Percentiles rank a stretch among this genome's conserved stretches.
Conservation (phyloP, 1,140 invertebrate genomes). For the Drosophila gunungcola region DNA sequence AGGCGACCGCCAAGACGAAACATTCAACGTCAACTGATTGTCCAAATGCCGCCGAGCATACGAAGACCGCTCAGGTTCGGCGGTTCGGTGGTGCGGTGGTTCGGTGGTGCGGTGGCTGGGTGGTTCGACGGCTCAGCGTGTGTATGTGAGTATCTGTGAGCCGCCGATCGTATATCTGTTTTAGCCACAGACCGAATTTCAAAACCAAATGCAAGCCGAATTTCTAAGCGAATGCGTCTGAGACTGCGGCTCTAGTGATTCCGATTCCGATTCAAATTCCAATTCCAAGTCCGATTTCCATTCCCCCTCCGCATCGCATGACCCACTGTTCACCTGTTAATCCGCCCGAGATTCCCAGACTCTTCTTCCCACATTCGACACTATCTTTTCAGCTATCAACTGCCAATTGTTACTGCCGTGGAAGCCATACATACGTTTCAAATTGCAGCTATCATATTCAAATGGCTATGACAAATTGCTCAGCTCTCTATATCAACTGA, state of each 20-base stretch:
- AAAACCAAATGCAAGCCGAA: constrained; percentile 76
- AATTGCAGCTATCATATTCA: neutral
- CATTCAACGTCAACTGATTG: constrained; percentile 83
- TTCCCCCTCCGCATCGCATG: neutral
- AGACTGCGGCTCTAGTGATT: neutral
- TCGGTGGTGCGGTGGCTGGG: constrained; percentile 2
- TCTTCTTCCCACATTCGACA: constrained; percentile 9
- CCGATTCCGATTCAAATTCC: constrained; percentile 8
- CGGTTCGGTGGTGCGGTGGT: constrained; percentile 13
- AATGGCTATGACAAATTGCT: constrained; percentile 2
- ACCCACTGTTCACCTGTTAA: neutral
- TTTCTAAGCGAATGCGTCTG: constrained; percentile 37
- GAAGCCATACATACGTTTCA: neutral
- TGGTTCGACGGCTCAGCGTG: constrained; percentile 14
- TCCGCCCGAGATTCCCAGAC: neutral
- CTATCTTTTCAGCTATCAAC: constrained; percentile 1
- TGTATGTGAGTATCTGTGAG: constrained; percentile 19
- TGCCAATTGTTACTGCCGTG: constrained; percentile 1
- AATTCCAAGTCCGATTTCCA: neutral
- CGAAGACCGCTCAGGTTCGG: constrained; percentile 70
- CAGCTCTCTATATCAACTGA: too few species aligned
- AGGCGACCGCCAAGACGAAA: constrained; percentile 79
- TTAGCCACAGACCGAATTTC: constrained; percentile 61
- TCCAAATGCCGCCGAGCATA: constrained; percentile 72
- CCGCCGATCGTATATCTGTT: neutral